A percentile compares a stretch with the other conserved stretches of the same genome.
Conservation (phyloP, 2,888 invertebrate species). For the Minunthozetes semirufus region DNA sequence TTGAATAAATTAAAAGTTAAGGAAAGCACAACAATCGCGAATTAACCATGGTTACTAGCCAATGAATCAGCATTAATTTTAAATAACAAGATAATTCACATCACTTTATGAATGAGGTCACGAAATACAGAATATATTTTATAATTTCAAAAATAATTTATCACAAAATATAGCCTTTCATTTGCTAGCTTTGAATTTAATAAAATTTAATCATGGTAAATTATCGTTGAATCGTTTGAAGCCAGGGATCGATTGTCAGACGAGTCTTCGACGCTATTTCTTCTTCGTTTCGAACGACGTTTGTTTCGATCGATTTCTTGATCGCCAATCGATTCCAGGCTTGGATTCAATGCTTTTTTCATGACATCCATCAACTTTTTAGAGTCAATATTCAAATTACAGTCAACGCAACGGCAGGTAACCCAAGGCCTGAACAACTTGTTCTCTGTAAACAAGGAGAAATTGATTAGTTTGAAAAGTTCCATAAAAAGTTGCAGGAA, state of each 20-base stretch:
- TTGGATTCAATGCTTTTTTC: constrained; percentile 3
- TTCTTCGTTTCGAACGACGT: background rate
- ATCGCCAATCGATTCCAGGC: background rate
- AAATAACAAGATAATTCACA: no score
- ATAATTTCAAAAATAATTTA: no score
- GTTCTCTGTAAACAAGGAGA: background rate
- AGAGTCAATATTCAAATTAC: constrained; percentile 10
- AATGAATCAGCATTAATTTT: no score
- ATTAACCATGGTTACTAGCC: no score
- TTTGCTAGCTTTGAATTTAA: no score
- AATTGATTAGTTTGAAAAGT: no score
- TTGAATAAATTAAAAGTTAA: no score
- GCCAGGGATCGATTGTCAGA: background rate
- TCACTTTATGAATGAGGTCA: no score
- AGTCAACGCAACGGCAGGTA: constrained; percentile 7
- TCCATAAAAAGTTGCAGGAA: no score
- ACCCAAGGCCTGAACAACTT: constrained; percentile 14
- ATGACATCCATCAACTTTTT: background rate
- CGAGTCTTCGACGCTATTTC: background rate
- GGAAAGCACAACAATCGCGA: no score
- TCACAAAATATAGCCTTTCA: no score
- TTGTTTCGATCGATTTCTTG: background rate
- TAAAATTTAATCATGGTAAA: background rate
- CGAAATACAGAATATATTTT: no score
- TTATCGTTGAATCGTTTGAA: background rate